Base-by-base conservation (phyloP, 2,888 invertebrate species). In the Bhutanitis thaidina region DNA sequence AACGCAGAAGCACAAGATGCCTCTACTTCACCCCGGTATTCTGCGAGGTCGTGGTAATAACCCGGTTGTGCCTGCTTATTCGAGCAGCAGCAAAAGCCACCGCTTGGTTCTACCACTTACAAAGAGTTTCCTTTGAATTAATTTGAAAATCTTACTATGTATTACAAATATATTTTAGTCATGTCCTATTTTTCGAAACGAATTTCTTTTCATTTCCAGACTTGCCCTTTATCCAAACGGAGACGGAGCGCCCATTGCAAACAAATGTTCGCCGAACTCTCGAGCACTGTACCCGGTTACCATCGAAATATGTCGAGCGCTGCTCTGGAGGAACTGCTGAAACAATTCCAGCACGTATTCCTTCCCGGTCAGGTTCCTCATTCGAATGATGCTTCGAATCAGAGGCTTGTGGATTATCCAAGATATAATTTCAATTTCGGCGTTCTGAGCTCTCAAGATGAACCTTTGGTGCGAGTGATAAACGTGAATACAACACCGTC, bases 211-310 rank as follows among this genome's bases (percentile, higher is more conserved):
- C 47, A n/a, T n/a, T 74, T 72, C 9, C 80, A 87, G 87, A 82
- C 80, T 0, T 85, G 84, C 27, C 85, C 87, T 1, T 16, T 62
- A 1, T 66, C 78, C 2, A 79, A 72, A 49, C 62, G 81, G 5
- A 72, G 64, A 40, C 56, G 60, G 34, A 67, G 73, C 1, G 52
- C 52, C 0, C 67, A 78, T 54, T 88, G 87, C 63, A 59, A 57
- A 20, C 64, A 64, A 41, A 57, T 83, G 20, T 80, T 83, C 53
- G 43, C 53, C 1, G 67, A 74, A 3, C 68, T 83, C 27, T 61
- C 62, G 0, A 67, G 65, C 27, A 59, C 70, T 0, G 27, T 66
- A 0, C 72, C 76, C 1, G 43, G 59, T 0, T 54, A 58, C 29
- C 53, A 59, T 1, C 62, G 54, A 12, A 71, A 65, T 41, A 25